These are phyloP conservation scores for Dyspetes luteomarginatus DNA, from an alignment of 2,888 invertebrate genomes.

Conservation along the genomic window DNA sequence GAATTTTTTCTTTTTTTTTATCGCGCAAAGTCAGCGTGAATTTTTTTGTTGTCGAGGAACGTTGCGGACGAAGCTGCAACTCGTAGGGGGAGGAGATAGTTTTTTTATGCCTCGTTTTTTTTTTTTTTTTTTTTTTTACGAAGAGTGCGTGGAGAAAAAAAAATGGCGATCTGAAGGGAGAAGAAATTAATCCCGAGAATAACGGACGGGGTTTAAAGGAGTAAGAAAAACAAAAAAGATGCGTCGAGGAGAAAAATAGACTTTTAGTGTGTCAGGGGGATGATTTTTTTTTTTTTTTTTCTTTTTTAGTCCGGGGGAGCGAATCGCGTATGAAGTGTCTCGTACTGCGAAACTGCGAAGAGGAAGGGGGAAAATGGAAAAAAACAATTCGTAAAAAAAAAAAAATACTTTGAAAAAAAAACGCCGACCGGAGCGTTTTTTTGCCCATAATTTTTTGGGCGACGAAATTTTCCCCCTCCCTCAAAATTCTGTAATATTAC, in stretches of 20 bases:
- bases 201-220: conserved; percentile 21
- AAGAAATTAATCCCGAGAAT: conserved; percentile 11
- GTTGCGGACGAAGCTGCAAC: no score
- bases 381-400: neutral
- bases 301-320: conserved; percentile 29
- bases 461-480: neutral
- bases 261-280: conserved; percentile 9
- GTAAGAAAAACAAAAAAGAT: conserved; percentile 1
- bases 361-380: conserved; percentile 11
- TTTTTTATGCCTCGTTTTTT: neutral
- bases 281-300: neutral
- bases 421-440: neutral
- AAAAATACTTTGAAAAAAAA: neutral
- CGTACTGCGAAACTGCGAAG: conserved; percentile 39
- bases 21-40: neutral
- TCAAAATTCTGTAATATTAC: conserved; percentile 29
- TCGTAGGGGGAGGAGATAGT: no score
- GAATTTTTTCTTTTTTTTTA: neutral
- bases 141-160: conserved; percentile 9
- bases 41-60: neutral
- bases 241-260: neutral
- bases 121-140: conserved; percentile 7
- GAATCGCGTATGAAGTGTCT: conserved; percentile 47
- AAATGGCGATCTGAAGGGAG: neutral
- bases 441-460: neutral